Evolutionary conservation across 2,888 invertebrate genomes (phyloP), one percentile per base, ranked within the genome.

Genomic region (Chloromyia formosa): DNA sequence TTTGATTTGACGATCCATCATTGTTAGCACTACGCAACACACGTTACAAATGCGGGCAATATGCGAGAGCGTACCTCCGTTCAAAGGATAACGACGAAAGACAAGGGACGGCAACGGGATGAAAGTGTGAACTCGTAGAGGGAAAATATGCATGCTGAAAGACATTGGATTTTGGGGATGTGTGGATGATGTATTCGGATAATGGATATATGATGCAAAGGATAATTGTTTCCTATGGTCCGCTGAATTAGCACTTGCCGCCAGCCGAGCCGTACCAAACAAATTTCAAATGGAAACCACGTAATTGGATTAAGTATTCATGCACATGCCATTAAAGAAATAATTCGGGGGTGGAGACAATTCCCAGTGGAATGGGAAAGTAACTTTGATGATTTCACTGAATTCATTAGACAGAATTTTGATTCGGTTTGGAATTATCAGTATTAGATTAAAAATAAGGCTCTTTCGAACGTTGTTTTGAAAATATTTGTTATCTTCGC

Each of bases 171-270:
- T 22, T 22, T 22, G 20, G 66, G 35, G n/a, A n/a, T 49, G 22
- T 22, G 27, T 35, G 27, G 27, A 35, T 35, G 27, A 35, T 27
- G 14, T 66, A 49, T n/a, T 49, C 49, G 14, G 12, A 22, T 49
- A 66, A 54, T 14, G 74, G 53, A 53, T 20, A 53, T 10, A 73
- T 49, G 62, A 64, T 61, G 56, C 69, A n/a, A 60, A 35, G 27
- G 20, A 35, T 74, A 74, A 74, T 74, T 74, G 74, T 74, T 74
- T 74, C 49, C 61, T 61, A 74, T 69, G 74, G 74, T 74, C 74
- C 49, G 27, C 16, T 69, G 74, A 74, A 49, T 60, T 71, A 71
- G 71, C 27, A 27, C 40, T 71, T 40, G 18, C 18, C 35, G 20
- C 20, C n/a, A 49, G 14, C 16, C n/a, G 12, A 16, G 49, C 54